Evolutionary conservation across 2,113 vertebrate species (phyloP).

Genomic region (Elaphurus davidianus): DNA sequence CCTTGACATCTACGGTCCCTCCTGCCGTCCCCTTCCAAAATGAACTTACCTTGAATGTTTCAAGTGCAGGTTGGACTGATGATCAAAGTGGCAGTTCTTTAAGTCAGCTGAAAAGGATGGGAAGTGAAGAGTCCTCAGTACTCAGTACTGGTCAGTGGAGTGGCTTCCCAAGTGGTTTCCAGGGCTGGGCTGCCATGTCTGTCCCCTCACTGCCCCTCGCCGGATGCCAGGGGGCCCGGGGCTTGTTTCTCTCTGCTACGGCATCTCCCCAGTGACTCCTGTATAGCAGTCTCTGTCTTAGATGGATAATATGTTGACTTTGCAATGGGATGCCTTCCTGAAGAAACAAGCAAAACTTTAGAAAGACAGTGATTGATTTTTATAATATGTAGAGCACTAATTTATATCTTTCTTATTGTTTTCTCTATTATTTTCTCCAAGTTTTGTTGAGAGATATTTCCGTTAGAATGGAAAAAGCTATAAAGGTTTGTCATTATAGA

Average conservation of each 20-base stretch:
- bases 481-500: constrained; percentile 45
- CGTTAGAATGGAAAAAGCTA: constrained; percentile 28
- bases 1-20: not conserved
- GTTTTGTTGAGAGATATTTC: constrained; percentile 31
- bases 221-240: not conserved
- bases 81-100: not conserved
- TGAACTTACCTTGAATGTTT: constrained; percentile 4
- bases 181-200: too few species aligned
- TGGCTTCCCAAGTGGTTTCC: not conserved
- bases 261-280: not conserved
- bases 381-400: constrained; percentile 29
- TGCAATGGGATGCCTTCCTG: constrained; percentile 30
- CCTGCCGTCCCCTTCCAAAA: not conserved
- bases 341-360: constrained; percentile 20
- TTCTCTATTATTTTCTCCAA: constrained; percentile 16
- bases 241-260: not conserved
- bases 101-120: not conserved
- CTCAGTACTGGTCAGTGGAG: not conserved
- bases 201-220: not conserved
- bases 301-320: constrained; percentile 23
- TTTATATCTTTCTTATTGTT: constrained; percentile 17
- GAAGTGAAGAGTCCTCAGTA: not conserved
- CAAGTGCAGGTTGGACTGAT: not conserved
- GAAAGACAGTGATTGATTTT: not conserved
- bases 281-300: not conserved